Base-by-base conservation (phyloP, 2,797 vertebrate genomes). In the Argya squamiceps region DNA sequence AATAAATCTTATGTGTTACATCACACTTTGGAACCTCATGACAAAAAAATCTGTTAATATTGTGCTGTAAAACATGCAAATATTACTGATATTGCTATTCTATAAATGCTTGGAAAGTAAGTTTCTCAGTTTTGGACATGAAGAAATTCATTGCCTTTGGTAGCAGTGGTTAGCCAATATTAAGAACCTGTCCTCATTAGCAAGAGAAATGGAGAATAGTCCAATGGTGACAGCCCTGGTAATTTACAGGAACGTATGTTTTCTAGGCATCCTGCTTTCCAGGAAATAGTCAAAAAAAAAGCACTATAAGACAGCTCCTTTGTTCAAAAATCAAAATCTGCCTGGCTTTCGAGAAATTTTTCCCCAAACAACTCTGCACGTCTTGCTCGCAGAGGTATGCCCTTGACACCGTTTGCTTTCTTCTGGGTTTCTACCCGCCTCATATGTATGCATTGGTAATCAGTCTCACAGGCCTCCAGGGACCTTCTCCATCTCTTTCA, bases 401-500 rank as follows among this genome's bases (percentile, higher is more conserved):
- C 73, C 84, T 92, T 93, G 91, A 78, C 62, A 55, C 69, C 71
- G 55, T 81, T 81, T 47, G 34, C 84, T 92, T 89, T 86, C 81
- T 93, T 46, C 63, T 76, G 67, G 26, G 50, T 79, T 95, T 88
- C 91, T 78, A 0, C 82, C 92, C 4, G 39, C 88, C 86, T 94
- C 56, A 17, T 81, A 95, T 80, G 46, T 88, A 79, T 92, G 88
- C 93, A 78, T 84, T 4, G 2, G 46, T 88, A 95, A 96, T 95
- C 89, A 91, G 91, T 73, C 87, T 92, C 73, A 65, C 49, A 47
- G 83, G 68, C 19, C 93, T 30, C 93, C 0, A 1, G 94, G 77
- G 96, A 95, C 73, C 60, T 84, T 69, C 88, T 93, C 77, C 85
- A 86, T 68, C 82, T 86, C 93, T 84, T 87, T 94, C 90, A 92